Evolutionary conservation across 2,113 vertebrate species (phyloP).

Genomic region (Callaeas wilsoni): DNA sequence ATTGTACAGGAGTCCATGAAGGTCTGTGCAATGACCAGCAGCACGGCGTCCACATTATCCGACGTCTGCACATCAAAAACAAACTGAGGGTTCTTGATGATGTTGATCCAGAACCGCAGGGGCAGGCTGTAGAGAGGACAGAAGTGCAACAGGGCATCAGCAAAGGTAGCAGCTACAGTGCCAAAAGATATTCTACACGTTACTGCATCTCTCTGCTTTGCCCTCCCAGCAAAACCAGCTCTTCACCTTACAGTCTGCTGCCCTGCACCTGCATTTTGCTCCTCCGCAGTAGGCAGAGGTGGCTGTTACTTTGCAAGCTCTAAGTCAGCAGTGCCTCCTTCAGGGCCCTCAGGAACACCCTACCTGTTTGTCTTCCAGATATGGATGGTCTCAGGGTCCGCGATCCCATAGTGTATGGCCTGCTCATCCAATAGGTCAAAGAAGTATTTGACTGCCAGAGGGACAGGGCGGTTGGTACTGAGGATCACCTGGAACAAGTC

Average conservation of each 20-base stretch:
- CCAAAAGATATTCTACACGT: not conserved
- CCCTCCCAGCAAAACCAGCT: not conserved
- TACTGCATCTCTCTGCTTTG: not conserved
- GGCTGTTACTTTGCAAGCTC: not conserved
- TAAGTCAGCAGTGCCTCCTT: not conserved
- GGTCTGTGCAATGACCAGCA: constrained; percentile 94
- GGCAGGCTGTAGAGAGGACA: constrained; percentile 79
- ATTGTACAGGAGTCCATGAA: constrained; percentile 99
- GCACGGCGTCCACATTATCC: constrained; percentile 90
- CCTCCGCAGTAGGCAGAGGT: not conserved
- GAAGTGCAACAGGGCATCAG: not conserved
- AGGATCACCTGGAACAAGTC: constrained; percentile 97
- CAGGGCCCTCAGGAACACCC: not conserved
- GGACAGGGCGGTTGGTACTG: constrained; percentile 90
- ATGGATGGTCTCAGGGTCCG: constrained; percentile 93
- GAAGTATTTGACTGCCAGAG: constrained; percentile 95
- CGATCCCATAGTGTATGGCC: constrained; percentile 84
- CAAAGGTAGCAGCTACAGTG: not conserved
- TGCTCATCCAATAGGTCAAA: constrained; percentile 96
- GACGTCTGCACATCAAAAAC: constrained; percentile 96
- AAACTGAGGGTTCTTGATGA: constrained; percentile 97
- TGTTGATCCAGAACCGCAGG: constrained; percentile 97
- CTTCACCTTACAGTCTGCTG: not conserved
- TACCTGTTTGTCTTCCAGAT: constrained; percentile 99
- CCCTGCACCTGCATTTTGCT: not conserved